Base-by-base conservation (phyloP, 2,888 invertebrate species). In the Macaria liturata region DNA sequence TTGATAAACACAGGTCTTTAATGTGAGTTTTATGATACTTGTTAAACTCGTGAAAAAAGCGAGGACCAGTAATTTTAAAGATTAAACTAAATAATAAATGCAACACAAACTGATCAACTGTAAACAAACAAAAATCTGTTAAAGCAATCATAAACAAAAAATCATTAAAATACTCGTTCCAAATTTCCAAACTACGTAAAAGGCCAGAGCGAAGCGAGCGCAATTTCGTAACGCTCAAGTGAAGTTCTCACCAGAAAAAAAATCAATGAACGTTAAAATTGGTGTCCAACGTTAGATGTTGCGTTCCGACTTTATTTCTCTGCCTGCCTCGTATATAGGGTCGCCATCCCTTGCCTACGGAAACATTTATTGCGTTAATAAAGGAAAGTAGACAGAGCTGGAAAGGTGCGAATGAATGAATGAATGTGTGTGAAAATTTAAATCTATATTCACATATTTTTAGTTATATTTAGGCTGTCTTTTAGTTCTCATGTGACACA, bases 251-350 rank as follows among this genome's bases (percentile, higher is more conserved):
- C 59, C 54, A 20, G 43, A 51, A 4, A 46, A 4, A 30, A 47
- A 54, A 45, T 55, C 57, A 60, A 50, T 62, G 43, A 54, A 52
- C 54, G 49, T 54, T 47, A 57, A 54, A 59, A 59, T 59, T 59
- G 50, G 59, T 54, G 51, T 59, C 59, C 59, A 59, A 59, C 44
- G 32, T 54, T 31, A 44, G 39, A 44, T 50, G 59, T 59, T 59
- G 59, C 39, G 59, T 59, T 54, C 59, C 54, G 54, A 59, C 59
- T 54, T 51, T 59, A 59, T 59, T 59, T 59, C 59, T 54, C 44
- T 47, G 59, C 44, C 46, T 34, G 53, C 54, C 58, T 20, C 58
- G 49, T 42, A 47, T 44, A 51, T 45, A 51, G 6, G 54, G 50
- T 54, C 59, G 59, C 59, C 59, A 59, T 59, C 54, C 59, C 50